phyloP scores from a whole-genome alignment of 2,113 vertebrate genomes.

The Rhinolophus ferrumequinum region DNA sequence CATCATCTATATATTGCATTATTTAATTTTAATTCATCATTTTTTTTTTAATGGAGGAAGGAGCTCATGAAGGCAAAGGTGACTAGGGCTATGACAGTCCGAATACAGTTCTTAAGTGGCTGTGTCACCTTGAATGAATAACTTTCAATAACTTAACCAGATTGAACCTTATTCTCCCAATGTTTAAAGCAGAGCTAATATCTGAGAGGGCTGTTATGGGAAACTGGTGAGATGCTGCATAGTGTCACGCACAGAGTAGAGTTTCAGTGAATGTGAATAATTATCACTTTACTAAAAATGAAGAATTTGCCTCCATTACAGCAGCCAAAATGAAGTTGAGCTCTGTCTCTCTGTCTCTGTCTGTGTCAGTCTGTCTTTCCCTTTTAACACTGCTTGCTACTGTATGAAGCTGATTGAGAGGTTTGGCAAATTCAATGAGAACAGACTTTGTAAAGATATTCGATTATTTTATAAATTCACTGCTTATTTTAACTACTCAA shows the following conservation, averaged over 20 bases:
- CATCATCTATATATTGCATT: too few relatives aligned
- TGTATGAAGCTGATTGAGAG: background rate
- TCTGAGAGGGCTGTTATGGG: background rate
- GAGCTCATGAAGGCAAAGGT: background rate
- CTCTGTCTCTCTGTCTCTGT: background rate
- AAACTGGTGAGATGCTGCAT: background rate
- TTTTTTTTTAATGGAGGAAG: background rate
- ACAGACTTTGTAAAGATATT: background rate
- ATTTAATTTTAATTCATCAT: background rate
- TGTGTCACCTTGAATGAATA: background rate
- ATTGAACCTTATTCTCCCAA: background rate
- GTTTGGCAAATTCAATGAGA: background rate
- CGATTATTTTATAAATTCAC: constrained; percentile 36
- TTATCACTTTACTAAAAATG: constrained; percentile 37
- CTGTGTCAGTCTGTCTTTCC: background rate
- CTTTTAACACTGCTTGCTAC: background rate
- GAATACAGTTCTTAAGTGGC: background rate
- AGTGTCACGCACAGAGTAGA: background rate
- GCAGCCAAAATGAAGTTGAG: background rate
- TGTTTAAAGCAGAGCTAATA: background rate
- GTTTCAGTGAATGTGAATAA: background rate
- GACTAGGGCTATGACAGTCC: background rate
- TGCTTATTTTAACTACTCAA: constrained; percentile 9
- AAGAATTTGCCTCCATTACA: background rate
- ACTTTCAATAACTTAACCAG: background rate